Percentiles rank a stretch among this genome's conserved stretches.
These are phyloP conservation scores for Busseola fusca DNA, from an alignment of 2,888 invertebrate genomes.

Conservation along the genomic window DNA sequence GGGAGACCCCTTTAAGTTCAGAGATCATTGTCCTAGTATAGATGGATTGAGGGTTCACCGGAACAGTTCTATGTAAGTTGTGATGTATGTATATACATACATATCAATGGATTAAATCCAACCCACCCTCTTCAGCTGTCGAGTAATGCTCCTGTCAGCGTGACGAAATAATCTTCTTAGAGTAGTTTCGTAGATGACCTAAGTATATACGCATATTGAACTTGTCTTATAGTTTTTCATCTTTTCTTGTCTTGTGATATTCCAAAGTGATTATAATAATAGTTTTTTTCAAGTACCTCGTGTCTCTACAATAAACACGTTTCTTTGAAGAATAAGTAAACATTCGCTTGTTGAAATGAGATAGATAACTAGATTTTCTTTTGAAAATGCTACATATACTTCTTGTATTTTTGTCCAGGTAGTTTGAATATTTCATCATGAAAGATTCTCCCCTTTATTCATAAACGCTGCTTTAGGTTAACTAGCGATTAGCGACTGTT, in stretches of 20 bases:
- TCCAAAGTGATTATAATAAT: background rate
- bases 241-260: background rate
- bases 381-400: background rate
- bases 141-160: slow-evolving; percentile 35
- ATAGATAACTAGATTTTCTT: background rate
- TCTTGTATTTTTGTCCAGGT: background rate
- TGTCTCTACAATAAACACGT: background rate
- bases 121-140: slow-evolving; percentile 50
- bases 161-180: slow-evolving; percentile 47
- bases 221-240: background rate
- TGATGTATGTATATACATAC: slow-evolving; percentile 8
- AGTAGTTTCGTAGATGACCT: slow-evolving; percentile 16
- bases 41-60: background rate
- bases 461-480: too few species aligned
- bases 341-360: background rate
- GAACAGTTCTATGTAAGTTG: slow-evolving; percentile 21
- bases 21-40: slow-evolving; percentile 17
- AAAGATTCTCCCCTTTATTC: too few species aligned
- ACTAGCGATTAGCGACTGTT: too few species aligned
- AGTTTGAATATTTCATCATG: background rate
- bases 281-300: background rate
- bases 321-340: background rate
- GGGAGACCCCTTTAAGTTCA: background rate
- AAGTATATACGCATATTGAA: slow-evolving; percentile 32
- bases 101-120: slow-evolving; percentile 30